Base-by-base conservation (phyloP, 2,797 vertebrate species). In the Chaunax sp. region DNA sequence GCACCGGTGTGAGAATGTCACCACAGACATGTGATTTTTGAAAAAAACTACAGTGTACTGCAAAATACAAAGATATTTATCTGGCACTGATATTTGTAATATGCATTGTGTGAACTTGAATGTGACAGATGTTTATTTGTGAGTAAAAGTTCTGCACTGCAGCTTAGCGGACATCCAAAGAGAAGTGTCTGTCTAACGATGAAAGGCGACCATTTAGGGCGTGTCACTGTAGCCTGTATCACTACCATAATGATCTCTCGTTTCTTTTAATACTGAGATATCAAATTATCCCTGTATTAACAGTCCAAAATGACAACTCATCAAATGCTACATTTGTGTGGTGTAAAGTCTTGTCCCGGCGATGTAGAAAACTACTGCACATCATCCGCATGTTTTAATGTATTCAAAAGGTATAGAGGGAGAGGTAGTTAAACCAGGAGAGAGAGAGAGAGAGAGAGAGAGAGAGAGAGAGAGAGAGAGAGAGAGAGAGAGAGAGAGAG, bases 381-480 rank as follows among this genome's bases (percentile, higher is more conserved):
- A 62, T 52, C 18, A 65, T 70, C 23, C 38, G 12, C 50, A 40
- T 44, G 43, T 58, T 71, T 45, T 57, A 43, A 70, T 70, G 37
- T 56, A 30, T 70, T 85, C 47, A 74, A 77, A 67, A 43, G 52
- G 18, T 33, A 50, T 19, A 41, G 20, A 65, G 69, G 67, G 30
- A 41, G 23, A 45, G 35, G 63, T 64, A 13, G 10, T n/a, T n/a
- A n/a, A n/a, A 51, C 54, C 14, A 26, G 19, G 33, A 44, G 15
- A 20, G 52, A 25, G 50, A 50, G 14, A 63, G 25, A 55, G 16
- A 69, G 33, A 40, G 56, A 47, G 35, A 50, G 33, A 49, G 22
- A 54, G 26, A 53, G 44, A 69, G 40, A 35, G 23, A 50, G 46
- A 71, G 25, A 55, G n/a, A 69, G 37, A 38, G 55, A 47, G 35